These are phyloP conservation scores for Spodoptera litura DNA, from an alignment of 1,140 invertebrate species.

Conservation along the genomic window DNA sequence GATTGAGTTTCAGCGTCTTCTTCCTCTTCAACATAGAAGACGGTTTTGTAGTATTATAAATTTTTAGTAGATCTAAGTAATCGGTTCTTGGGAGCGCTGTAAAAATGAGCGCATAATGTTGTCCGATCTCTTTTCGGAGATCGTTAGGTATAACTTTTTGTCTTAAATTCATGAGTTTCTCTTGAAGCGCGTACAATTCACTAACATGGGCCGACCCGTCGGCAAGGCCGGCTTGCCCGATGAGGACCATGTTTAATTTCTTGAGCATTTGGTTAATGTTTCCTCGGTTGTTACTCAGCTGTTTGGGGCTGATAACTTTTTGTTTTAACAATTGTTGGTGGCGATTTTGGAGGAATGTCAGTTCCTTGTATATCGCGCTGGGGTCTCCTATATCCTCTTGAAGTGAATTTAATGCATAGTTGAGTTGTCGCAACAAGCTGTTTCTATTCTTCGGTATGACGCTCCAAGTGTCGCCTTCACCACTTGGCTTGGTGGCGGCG, in stretches of 20 bases:
- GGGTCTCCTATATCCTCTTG: slow-evolving; percentile 77
- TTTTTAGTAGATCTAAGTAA: slow-evolving; percentile 79
- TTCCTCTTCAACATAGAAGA: slow-evolving; percentile 52
- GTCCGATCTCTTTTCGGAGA: slow-evolving; percentile 81
- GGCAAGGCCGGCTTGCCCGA: slow-evolving; percentile 85
- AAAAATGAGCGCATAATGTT: slow-evolving; percentile 85
- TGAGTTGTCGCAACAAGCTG: slow-evolving; percentile 67
- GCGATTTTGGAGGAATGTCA: slow-evolving; percentile 76
- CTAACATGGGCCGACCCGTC: slow-evolving; percentile 83
- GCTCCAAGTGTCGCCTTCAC: slow-evolving; percentile 59
- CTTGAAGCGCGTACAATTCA: slow-evolving; percentile 77
- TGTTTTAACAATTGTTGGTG: slow-evolving; percentile 77
- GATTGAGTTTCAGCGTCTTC: slow-evolving; percentile 54
- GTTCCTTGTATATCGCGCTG: slow-evolving; percentile 70
- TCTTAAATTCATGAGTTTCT: slow-evolving; percentile 75
- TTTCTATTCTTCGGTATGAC: slow-evolving; percentile 75
- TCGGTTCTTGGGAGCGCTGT: slow-evolving; percentile 78
- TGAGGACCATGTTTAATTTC: slow-evolving; percentile 85
- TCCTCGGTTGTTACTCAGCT: slow-evolving; percentile 80
- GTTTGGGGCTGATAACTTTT: slow-evolving; percentile 79
- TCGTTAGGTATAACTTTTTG: slow-evolving; percentile 74
- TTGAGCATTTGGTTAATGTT: slow-evolving; percentile 76
- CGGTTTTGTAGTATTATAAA: slow-evolving; percentile 68
- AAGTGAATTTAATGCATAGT: slow-evolving; percentile 71
- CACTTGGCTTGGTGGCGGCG: slow-evolving; percentile 54